Evolutionary conservation across 2,888 invertebrate species (phyloP), one percentile per base, ranked within the genome.

Genomic region (Carabus problematicus): DNA sequence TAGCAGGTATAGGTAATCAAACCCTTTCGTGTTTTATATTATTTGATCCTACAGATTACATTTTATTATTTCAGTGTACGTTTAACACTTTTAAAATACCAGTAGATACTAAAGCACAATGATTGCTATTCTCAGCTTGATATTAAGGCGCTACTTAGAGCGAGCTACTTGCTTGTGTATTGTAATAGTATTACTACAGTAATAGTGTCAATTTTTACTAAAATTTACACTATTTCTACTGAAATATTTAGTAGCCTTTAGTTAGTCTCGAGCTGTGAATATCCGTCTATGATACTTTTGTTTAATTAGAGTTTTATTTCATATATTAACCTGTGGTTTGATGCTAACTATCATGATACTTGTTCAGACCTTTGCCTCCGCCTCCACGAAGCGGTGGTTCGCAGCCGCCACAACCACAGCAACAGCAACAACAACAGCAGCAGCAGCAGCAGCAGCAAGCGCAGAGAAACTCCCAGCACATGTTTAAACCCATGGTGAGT

Each of bases 401-500:
- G 60, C 81, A 80, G 73, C 77, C 78, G 70, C 71, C 78, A 71
- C 72, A 76, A 72, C 74, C 77, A 73, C 76, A 80, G 74, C 91
- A 91, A 59, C 29, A 29, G 6, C 29, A 29, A 29, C 29, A 29
- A 29, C 29, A 29, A 29, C 29, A 29, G 61, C 81, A 80, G 73
- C 77, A 78, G 70, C 71, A 78, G 71, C 72, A 76, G 72, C 74
- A 77, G 73, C 76, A 80, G 74, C 91, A 91, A 59, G 91, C 90
- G 72, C 94, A 93, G 79, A 88, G 94, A 74, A 92, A 91, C 79
- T 92, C 93, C 58, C 89, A 90, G 79, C 92, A 93, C 80, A 88
- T 93, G 79, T 94, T 94, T 83, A 94, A 93, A 82, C 94, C 94
- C 74, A 92, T 93, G 93, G 93, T 93, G 84, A 79, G 87, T 76